Evolutionary conservation across 2,797 vertebrate genomes (phyloP).

Genomic region (Lates japonicus): DNA sequence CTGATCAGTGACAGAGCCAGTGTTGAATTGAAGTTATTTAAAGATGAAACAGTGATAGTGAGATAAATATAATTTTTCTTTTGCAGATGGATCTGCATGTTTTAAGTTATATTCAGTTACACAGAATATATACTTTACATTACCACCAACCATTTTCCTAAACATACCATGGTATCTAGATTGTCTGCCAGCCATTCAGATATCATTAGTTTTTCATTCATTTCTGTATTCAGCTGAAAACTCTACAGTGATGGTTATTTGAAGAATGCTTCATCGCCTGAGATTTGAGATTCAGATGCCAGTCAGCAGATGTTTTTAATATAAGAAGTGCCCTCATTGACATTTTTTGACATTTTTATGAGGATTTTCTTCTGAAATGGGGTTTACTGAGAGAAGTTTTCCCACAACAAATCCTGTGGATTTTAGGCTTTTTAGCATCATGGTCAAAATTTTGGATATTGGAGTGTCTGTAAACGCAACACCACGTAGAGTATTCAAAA

Average conservation of each 20-base stretch:
- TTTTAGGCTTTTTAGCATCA: background rate
- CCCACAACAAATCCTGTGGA: background rate
- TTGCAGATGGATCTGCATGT: background rate
- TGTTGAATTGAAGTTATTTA: constrained; percentile 46
- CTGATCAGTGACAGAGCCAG: too few species aligned
- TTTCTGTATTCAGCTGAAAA: background rate
- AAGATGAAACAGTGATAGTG: constrained; percentile 20
- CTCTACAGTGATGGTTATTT: background rate
- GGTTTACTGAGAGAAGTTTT: background rate
- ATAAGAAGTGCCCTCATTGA: background rate
- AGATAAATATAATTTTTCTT: constrained; percentile 25
- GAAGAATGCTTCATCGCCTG: background rate
- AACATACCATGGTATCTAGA: background rate
- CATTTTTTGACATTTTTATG: background rate
- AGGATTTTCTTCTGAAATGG: background rate
- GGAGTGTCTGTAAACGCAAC: too few species aligned
- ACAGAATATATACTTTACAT: constrained; percentile 1
- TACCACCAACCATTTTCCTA: background rate
- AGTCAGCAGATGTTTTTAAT: background rate
- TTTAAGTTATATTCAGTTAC: background rate
- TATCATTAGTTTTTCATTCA: too few species aligned
- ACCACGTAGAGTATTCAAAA: too few species aligned
- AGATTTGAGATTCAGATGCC: background rate
- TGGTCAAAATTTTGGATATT: too few species aligned
- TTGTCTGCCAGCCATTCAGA: background rate